Evolutionary conservation across 2,888 invertebrate genomes (phyloP).

Genomic region (Linnaemya vulpina): DNA sequence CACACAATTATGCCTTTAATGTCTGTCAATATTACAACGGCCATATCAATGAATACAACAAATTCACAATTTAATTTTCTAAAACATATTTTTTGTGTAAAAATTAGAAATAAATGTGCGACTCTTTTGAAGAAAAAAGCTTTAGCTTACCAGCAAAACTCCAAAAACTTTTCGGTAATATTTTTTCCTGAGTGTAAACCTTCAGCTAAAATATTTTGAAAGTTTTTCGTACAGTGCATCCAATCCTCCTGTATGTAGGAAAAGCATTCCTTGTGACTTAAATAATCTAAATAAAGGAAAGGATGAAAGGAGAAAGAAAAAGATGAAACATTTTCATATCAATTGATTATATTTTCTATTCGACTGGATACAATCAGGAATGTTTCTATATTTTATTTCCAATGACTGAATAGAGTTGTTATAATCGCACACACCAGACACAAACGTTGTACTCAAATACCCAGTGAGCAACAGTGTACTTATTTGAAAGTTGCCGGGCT

Average conservation of each 20-base stretch:
- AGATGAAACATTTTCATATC: background rate
- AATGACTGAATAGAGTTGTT: no score
- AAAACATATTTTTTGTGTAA: no score
- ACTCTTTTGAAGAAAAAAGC: background rate
- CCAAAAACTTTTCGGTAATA: conserved; percentile 80
- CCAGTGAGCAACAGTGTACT: no score
- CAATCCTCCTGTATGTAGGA: conserved; percentile 81
- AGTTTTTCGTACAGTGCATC: conserved; percentile 80
- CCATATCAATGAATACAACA: background rate
- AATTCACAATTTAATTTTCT: no score
- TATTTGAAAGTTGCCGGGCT: no score
- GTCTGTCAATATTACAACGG: background rate
- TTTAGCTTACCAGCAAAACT: conserved; percentile 82
- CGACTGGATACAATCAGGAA: background rate
- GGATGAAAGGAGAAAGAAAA: background rate
- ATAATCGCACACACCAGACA: no score
- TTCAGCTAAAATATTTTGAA: conserved; percentile 80
- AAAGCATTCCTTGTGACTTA: conserved; percentile 82
- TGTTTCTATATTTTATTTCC: no score
- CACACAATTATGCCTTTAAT: no score
- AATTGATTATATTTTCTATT: background rate
- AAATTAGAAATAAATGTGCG: no score
- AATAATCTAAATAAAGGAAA: conserved; percentile 77
- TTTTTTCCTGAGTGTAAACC: conserved; percentile 79
- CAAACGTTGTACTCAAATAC: no score